These are phyloP conservation scores for Ceyx margarethae DNA, from an alignment of 2,113 vertebrate genomes.

Conservation along the genomic window DNA sequence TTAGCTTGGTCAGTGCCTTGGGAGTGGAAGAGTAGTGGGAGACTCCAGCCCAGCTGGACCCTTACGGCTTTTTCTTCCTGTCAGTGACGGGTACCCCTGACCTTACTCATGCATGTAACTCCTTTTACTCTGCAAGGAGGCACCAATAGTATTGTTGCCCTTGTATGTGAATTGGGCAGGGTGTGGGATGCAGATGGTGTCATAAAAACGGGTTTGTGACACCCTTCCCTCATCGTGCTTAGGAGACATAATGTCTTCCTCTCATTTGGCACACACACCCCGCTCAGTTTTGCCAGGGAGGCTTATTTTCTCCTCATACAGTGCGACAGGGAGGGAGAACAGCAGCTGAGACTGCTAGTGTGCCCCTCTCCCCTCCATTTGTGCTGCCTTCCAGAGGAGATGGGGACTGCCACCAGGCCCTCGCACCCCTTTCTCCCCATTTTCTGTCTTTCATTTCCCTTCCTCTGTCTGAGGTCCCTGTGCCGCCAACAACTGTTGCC, in stretches of 20 bases:
- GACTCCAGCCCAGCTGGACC: neutral
- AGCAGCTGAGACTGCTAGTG: rapidly evolving
- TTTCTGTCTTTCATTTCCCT: neutral
- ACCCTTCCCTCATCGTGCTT: neutral
- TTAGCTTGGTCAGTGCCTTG: neutral
- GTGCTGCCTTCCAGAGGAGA: neutral
- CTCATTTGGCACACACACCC: neutral
- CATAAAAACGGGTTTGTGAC: neutral
- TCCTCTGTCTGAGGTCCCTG: neutral
- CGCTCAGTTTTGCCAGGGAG: neutral
- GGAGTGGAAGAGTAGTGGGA: neutral
- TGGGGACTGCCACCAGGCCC: neutral
- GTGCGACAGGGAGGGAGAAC: rapidly evolving
- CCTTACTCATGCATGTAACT: neutral
- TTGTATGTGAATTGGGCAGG: neutral
- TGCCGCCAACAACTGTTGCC: neutral
- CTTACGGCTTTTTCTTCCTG: neutral
- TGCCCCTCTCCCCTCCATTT: rapidly evolving
- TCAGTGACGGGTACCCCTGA: neutral
- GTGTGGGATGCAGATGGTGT: neutral
- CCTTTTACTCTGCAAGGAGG: neutral
- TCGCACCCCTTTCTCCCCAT: neutral
- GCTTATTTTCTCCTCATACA: neutral
- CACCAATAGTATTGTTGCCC: neutral
- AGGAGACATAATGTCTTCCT: neutral